Base-by-base conservation (phyloP, 2,113 vertebrate genomes). In the Eclectus roratus region DNA sequence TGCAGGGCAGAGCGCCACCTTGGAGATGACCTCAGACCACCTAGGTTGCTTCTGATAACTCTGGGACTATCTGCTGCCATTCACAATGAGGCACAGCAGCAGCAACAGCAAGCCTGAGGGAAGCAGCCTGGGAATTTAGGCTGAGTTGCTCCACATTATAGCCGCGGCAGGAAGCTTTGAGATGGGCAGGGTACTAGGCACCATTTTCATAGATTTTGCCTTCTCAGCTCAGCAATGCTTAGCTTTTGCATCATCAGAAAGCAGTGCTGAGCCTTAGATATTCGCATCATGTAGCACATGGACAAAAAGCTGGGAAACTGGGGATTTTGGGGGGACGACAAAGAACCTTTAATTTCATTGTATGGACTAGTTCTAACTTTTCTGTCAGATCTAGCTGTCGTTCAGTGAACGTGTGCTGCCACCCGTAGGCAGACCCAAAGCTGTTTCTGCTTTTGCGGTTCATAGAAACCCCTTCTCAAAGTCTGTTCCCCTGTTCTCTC, bases 371-470 rank as follows among this genome's bases (percentile, higher is more conserved):
- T 53, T 83, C 68, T 85, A 80, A 89, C 65, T 88, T 78, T 39
- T 21, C 61, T 39, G 52, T 0, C 6, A 43, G 25, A 11, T 8
- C 23, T 3, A 7, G 33, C 18, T 69, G 50, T 27, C n/a, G 18
- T 98, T 97, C 74, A 11, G 74, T 92, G 97, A 97, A 97, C 94
- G 7, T n/a, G 96, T 97, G 97, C 97, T 96, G 97, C 98, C 98
- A 98, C 96, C 98, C 97, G 93, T 94, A 77, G 98, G 94, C 85
- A 31, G 29, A 3, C 69, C 28, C 37, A 10, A 53, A 77, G 94
- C 93, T n/a, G 37, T 80, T 58, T 58, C 47, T 72, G 18, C 56
- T 92, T 65, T 78, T 58, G 52, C 49, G 37, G 8, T 24, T 72
- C 6, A 3, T 8, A 7, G 19, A 23, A 53, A 9, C n/a, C 8